Conservation (phyloP, 2,797 vertebrate genomes). For the Coregonus suidteri region DNA sequence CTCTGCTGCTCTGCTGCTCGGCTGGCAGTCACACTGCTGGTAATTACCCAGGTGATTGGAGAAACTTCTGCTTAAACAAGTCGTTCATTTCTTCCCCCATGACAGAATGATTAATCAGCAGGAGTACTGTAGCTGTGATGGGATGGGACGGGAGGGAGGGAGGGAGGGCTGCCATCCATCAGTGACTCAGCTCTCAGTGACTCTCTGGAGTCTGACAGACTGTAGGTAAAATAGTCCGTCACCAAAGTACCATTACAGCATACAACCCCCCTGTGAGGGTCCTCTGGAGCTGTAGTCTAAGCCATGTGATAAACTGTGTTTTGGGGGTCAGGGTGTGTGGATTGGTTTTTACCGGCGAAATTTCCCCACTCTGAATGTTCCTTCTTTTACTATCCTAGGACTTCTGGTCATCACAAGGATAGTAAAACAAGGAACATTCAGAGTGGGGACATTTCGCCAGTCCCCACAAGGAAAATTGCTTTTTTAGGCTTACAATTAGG, state of each 20-base stretch:
- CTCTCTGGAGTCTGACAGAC: conserved; percentile 13
- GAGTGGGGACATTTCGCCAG: too few relatives aligned
- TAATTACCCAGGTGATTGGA: conserved; percentile 69
- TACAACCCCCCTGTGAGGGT: conserved; percentile 14
- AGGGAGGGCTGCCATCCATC: conserved; percentile 63
- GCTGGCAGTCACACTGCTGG: conserved; percentile 27
- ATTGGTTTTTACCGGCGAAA: too few relatives aligned
- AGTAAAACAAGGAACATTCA: too few relatives aligned
- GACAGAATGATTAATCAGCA: conserved; percentile 73
- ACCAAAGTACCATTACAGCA: conserved; percentile 41
- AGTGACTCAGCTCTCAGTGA: conserved; percentile 62
- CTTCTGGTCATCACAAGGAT: too few relatives aligned
- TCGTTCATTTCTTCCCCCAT: conserved; percentile 67
- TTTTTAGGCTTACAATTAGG: too few relatives aligned
- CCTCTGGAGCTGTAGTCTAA: conserved; percentile 10
- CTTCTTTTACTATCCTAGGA: too few relatives aligned
- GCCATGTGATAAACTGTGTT: neutral
- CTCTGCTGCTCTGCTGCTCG: neutral
- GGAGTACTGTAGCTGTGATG: conserved; percentile 47
- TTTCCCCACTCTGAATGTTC: too few relatives aligned
- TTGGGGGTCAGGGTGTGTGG: neutral
- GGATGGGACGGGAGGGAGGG: conserved; percentile 36
- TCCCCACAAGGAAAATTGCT: too few relatives aligned
- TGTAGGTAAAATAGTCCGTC: conserved; percentile 52
- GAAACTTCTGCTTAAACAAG: conserved; percentile 68